Percentiles rank a stretch among this genome's conserved stretches.
Evolutionary conservation across 1,140 invertebrate species (phyloP).

Genomic region (Schlechtendalia chinensis): DNA sequence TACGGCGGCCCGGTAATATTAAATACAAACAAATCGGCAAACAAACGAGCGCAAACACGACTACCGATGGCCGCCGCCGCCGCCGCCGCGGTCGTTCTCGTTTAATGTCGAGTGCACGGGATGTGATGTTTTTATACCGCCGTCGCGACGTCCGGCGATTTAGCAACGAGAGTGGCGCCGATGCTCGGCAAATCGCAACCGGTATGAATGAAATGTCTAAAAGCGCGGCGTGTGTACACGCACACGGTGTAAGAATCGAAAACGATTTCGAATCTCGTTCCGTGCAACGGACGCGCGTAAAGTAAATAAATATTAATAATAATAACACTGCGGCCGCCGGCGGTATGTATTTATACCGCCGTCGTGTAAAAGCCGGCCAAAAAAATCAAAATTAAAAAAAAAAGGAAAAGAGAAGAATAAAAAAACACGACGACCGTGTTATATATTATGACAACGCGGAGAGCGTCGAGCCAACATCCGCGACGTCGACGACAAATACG

Average conservation of each 20-base stretch:
- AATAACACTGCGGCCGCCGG: background rate
- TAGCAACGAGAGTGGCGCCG: too few species aligned
- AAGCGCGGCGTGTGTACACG: too few species aligned
- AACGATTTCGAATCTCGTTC: too few species aligned
- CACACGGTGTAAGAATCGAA: too few species aligned
- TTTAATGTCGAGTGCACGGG: background rate
- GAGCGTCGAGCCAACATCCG: constrained; percentile 17
- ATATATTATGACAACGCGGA: background rate
- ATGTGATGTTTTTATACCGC: background rate
- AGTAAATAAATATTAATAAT: background rate
- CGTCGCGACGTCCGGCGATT: too few species aligned
- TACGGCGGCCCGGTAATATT: background rate
- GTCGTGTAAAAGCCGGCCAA: constrained; percentile 9
- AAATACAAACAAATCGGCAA: constrained; percentile 22
- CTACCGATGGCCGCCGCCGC: background rate
- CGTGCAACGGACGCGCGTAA: too few species aligned
- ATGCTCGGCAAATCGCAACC: too few species aligned
- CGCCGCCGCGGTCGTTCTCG: background rate
- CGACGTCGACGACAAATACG: background rate
- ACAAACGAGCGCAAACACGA: constrained; percentile 28
- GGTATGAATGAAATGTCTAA: too few species aligned
- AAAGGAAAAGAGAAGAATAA: background rate
- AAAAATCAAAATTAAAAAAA: constrained; percentile 28
- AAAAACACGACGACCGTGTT: constrained; percentile 2
- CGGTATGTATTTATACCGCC: constrained; percentile 12